These are phyloP conservation scores for Bellardia bayeri DNA, from an alignment of 2,888 invertebrate genomes.

Conservation along the genomic window DNA sequence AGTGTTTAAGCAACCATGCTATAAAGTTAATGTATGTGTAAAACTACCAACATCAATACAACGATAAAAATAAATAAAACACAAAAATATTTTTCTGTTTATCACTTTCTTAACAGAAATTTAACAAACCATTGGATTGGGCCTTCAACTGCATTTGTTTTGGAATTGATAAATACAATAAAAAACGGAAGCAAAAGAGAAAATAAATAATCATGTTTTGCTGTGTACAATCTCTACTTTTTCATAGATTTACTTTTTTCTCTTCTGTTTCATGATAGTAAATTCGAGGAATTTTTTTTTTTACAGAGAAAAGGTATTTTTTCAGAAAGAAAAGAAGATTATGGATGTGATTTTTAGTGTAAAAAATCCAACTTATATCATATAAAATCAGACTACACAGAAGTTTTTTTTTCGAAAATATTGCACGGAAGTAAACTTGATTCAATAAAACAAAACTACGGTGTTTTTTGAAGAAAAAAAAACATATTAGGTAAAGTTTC, in stretches of 20 bases:
- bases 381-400: no score
- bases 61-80: not conserved
- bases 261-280: not conserved
- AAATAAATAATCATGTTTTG: constrained; percentile 12
- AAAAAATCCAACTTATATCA: not conserved
- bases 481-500: no score
- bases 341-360: not conserved
- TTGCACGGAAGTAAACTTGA: no score
- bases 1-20: constrained; percentile 48
- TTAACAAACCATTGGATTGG: constrained; percentile 21
- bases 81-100: not conserved
- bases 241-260: not conserved
- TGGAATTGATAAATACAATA: not conserved
- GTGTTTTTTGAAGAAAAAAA: no score
- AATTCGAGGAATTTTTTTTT: not conserved
- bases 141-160: constrained; percentile 1
- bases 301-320: no score
- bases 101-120: constrained; percentile 3
- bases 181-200: not conserved
- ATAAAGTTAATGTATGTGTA: constrained; percentile 52
- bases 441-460: no score
- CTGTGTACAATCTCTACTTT: not conserved
- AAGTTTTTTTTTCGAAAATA: no score
- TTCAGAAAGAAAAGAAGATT: not conserved
- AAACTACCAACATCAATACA: constrained; percentile 31